Base-by-base conservation (phyloP, 2,888 invertebrate genomes). In the Drosophila eohydei region DNA sequence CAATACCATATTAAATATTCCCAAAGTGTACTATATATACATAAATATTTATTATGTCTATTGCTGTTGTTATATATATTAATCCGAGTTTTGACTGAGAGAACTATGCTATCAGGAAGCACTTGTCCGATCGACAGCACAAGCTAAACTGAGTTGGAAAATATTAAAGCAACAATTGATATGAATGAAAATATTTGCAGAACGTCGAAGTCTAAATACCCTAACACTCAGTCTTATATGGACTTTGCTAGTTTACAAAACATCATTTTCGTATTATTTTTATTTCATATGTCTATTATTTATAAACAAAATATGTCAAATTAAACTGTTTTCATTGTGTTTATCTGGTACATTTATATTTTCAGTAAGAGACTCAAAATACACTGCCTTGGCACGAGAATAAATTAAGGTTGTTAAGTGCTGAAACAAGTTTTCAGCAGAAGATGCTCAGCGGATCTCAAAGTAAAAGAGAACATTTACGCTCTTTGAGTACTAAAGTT, bases 71-170 rank as follows among this genome's bases (percentile, higher is more conserved):
- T 21, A 21, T 46, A 9, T 26, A 21, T 38, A 12, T 55, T 16
- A 54, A 43, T 38, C 34, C 44, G 51, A 30, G 7, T 51, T 68
- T 60, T 21, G 44, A 44, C 36, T 32, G 11, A 12, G 11, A 56
- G 16, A n/a, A 11, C 46, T 56, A 30, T 63, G 62, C 50, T 43
- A 56, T 46, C 66, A 26, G 44, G 4, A 59, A 32, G 40, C 50
- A 65, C 43, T 26, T 14, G 14, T n/a, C 67, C 66, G 70, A 74
- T 57, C 80, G 67, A 77, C 74, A 74, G 71, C 71, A 59, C 63
- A 74, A 70, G 26, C 58, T 46, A 63, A 64, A 83, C 83, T 83
- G 85, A 82, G n/a, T 48, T 14, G 57, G 57, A 43, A 43, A 56
- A 30, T 7, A 52, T 63, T 46, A 0, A 62, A 44, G 46, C 51